phyloP scores from a whole-genome alignment of 2,797 vertebrate species.

The Squalus acanthias region DNA sequence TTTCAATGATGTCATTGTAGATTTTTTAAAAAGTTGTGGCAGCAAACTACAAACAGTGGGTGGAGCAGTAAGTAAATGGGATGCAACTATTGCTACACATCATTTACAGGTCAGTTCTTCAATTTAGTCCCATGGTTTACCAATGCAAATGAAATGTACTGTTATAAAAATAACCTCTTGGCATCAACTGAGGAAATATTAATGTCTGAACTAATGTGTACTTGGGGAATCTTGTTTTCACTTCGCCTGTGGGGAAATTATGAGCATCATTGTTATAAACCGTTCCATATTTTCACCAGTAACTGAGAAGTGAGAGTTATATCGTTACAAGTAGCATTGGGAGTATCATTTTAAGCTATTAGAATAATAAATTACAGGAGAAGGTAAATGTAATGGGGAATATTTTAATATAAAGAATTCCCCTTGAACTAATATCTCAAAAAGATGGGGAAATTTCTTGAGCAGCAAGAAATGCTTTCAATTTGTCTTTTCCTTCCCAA shows the following conservation, averaged over 20 bases:
- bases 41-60: not conserved
- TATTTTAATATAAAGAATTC: not conserved
- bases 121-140: not conserved
- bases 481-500: not conserved
- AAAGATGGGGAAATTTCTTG: not conserved
- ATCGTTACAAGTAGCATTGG: not conserved
- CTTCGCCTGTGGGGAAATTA: not conserved
- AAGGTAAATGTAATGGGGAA: not conserved
- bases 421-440: not conserved
- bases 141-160: not conserved
- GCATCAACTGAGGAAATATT: not conserved
- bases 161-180: not conserved
- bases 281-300: not conserved
- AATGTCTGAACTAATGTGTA: not conserved
- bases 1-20: not conserved
- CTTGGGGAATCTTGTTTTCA: not conserved
- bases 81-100: not conserved
- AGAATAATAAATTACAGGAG: not conserved
- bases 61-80: not conserved
- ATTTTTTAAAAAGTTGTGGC: not conserved
- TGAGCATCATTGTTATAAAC: not conserved
- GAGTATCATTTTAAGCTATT: slow-evolving; percentile 1
- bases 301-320: not conserved
- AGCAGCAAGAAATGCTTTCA: slow-evolving; percentile 6
- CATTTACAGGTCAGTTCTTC: not conserved